Conservation (phyloP, 2,888 invertebrate species). For the Pyrrhia umbra region DNA sequence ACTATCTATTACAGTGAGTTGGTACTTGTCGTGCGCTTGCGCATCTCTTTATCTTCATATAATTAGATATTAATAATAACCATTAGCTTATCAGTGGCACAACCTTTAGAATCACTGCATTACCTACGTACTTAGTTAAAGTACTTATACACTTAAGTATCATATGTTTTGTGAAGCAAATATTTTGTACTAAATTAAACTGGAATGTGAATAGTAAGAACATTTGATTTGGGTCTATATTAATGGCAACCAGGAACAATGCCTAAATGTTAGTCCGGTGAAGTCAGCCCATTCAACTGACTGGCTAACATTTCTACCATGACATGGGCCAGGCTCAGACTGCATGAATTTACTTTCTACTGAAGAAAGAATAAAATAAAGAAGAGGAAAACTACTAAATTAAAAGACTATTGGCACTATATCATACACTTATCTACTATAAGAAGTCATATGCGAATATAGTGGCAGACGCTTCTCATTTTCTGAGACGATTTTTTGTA, state of each 20-base stretch:
- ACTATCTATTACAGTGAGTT: constrained; percentile 13
- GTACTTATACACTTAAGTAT: not conserved
- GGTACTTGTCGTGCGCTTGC: constrained; percentile 12
- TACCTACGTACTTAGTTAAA: constrained; percentile 20
- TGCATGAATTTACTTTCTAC: too few species aligned
- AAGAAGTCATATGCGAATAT: not conserved
- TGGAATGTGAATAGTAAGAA: too few species aligned
- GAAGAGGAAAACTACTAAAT: too few species aligned
- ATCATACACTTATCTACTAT: too few species aligned
- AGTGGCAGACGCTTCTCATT: not conserved
- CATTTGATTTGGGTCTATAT: too few species aligned
- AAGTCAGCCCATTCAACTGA: too few species aligned
- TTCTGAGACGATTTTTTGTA: constrained; percentile 4
- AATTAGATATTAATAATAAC: constrained; percentile 54
- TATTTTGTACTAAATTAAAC: not conserved
- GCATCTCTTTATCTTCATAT: constrained; percentile 45
- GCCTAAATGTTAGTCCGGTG: too few species aligned
- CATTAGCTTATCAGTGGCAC: constrained; percentile 55
- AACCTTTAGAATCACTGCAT: constrained; percentile 58
- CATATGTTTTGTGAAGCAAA: not conserved
- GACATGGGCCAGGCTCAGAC: too few species aligned
- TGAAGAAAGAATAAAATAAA: too few species aligned
- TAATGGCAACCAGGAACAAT: too few species aligned
- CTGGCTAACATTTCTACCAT: too few species aligned
- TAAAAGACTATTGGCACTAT: too few species aligned